These are phyloP conservation scores for Charanyca ferruginea DNA, from an alignment of 2,888 invertebrate genomes.

Conservation along the genomic window DNA sequence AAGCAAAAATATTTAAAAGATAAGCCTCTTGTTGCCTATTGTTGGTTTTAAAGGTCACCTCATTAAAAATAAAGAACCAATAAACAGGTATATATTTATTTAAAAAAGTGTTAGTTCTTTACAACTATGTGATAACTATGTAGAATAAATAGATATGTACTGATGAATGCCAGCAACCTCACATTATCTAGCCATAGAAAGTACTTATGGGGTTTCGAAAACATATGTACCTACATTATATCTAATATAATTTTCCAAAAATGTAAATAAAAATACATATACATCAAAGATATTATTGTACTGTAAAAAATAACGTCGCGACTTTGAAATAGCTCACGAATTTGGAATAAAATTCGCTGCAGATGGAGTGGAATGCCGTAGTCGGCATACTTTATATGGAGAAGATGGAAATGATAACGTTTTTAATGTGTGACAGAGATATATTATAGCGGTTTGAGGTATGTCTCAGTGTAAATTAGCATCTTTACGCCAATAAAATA, in stretches of 20 bases:
- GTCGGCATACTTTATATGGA: slow-evolving; percentile 61
- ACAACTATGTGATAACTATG: neutral
- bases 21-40: slow-evolving; percentile 13
- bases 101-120: neutral
- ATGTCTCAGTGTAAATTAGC: slow-evolving; percentile 53
- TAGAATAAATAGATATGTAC: neutral
- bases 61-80: neutral
- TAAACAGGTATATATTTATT: neutral
- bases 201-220: neutral
- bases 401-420: slow-evolving; percentile 67
- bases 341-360: slow-evolving; percentile 72
- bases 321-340: slow-evolving; percentile 73
- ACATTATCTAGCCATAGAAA: slow-evolving; percentile 19
- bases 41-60: slow-evolving; percentile 22
- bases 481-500: slow-evolving; percentile 32
- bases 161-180: slow-evolving; percentile 2
- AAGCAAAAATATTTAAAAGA: neutral
- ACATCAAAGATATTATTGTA: slow-evolving; percentile 45
- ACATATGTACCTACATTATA: slow-evolving; percentile 3
- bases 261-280: slow-evolving; percentile 30
- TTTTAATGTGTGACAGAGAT: slow-evolving; percentile 61
- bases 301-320: slow-evolving; percentile 58
- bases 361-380: slow-evolving; percentile 71
- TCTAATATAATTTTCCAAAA: slow-evolving; percentile 23
- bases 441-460: slow-evolving; percentile 51